Evolutionary conservation across 2,113 vertebrate species (phyloP), one percentile per base, ranked within the genome.

Genomic region (Neoarius graeffei): DNA sequence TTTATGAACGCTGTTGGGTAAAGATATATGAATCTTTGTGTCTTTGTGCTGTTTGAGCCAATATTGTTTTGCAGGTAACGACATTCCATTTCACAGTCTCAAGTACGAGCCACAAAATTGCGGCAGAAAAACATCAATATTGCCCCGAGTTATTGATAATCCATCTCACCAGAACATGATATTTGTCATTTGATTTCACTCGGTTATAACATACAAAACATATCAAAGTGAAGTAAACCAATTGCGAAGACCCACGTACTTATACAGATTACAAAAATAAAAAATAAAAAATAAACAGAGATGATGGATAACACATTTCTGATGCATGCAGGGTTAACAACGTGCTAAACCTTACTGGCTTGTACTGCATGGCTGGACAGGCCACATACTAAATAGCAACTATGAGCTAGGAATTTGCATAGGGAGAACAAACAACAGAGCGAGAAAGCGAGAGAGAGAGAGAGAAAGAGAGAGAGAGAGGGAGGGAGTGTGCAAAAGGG

Each of bases 11-110:
- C 89, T 92, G 91, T 90, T 94, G 94, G 91, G 93, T 94, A 94
- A 92, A 93, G 95, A 95, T 92, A 93, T 95, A 94, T 95, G 94
- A 96, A 93, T 94, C 93, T 90, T 87, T 89, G 87, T 94, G 92
- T 95, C 92, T 91, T 94, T 92, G 88, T 92, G 90, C 91, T 95
- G 92, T 93, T 96, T 94, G 91, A 95, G 94, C 93, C 91, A 95
- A 95, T 97, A 96, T 96, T 94, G 92, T 94, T 93, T 93, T 85
- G 89, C 89, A 91, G 93, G 92, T 94, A 96, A 96, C 94, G 91
- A 94, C 94, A 95, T 94, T 96, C 91, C 92, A 92, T 82, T 87
- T 77, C 86, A 92, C 91, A 93, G 91, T 91, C 87, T 92, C 87
- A 73, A 92, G 90, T 92, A 93, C 91, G 89, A 91, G 89, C 87